Evolutionary conservation across 1,140 invertebrate species (phyloP).

Genomic region (Metopolophium dirhodum): DNA sequence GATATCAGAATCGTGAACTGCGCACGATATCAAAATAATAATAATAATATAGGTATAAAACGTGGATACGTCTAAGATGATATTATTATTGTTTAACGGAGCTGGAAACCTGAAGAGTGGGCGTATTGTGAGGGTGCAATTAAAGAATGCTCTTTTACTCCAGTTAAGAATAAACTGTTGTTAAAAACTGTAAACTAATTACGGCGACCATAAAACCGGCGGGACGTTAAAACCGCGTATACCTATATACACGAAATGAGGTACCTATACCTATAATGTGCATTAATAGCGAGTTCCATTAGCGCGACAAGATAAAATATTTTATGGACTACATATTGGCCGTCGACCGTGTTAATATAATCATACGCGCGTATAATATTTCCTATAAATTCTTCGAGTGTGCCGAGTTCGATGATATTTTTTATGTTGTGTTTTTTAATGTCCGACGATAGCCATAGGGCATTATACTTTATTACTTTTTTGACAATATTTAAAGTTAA

Average conservation of each 20-base stretch:
- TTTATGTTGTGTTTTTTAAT: not conserved
- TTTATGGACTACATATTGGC: not conserved
- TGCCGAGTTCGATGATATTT: not conserved
- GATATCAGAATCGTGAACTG: not conserved
- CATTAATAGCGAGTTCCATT: conserved; percentile 44
- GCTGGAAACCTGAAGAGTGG: not conserved
- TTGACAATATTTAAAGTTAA: not conserved
- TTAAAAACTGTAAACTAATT: conserved; percentile 41
- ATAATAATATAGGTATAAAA: not conserved
- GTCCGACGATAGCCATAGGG: not conserved
- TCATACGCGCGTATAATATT: not conserved
- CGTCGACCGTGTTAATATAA: not conserved
- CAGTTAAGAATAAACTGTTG: conserved; percentile 25
- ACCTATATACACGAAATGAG: not conserved
- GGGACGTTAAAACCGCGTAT: not conserved
- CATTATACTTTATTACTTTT: not conserved
- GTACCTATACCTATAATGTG: not conserved
- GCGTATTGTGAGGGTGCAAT: not conserved
- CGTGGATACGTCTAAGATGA: not conserved
- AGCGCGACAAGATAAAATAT: conserved; percentile 34
- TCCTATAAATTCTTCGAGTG: not conserved
- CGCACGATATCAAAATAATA: not conserved
- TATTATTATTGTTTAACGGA: not conserved
- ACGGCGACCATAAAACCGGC: not conserved
- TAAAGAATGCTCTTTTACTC: conserved; percentile 6